These are phyloP conservation scores for Pristionchus japonicus DNA, from an alignment of 2,888 invertebrate species.

Conservation along the genomic window DNA sequence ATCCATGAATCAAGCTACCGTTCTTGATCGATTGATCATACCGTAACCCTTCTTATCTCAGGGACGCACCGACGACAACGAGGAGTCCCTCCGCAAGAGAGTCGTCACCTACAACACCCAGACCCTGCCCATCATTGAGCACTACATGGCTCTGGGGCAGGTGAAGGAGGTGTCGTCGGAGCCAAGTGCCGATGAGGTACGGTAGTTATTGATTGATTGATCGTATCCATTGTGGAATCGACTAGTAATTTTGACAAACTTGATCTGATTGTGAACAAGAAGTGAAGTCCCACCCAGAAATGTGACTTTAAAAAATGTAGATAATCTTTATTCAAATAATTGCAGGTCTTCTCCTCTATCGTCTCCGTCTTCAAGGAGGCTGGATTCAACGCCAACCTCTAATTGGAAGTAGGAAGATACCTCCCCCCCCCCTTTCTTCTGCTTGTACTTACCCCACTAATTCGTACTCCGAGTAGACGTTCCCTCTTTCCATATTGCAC, in stretches of 20 bases:
- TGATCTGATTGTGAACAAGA: too few species aligned
- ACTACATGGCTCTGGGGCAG: conserved; percentile 61
- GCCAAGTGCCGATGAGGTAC: conserved; percentile 61
- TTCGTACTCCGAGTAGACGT: background rate
- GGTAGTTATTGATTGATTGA: background rate
- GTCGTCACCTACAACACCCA: conserved; percentile 71
- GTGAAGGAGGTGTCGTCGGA: conserved; percentile 66
- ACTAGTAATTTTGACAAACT: too few species aligned
- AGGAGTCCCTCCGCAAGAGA: conserved; percentile 88
- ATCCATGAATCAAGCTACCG: background rate
- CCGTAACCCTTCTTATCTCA: background rate
- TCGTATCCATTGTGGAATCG: too few species aligned
- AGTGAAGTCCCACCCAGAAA: background rate
- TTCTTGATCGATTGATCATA: background rate
- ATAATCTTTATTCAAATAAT: background rate
- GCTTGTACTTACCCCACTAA: conserved; percentile 34
- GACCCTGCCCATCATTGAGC: conserved; percentile 75
- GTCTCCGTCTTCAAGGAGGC: conserved; percentile 51
- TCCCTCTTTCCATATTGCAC: background rate
- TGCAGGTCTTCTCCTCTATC: conserved; percentile 49
- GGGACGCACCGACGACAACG: conserved; percentile 94
- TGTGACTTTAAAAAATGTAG: background rate
- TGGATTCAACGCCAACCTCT: conserved; percentile 48
- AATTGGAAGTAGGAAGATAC: too few species aligned
- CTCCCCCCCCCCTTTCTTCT: too few species aligned